phyloP scores from a whole-genome alignment of 2,113 vertebrate species.

The Carollia perspicillata region DNA sequence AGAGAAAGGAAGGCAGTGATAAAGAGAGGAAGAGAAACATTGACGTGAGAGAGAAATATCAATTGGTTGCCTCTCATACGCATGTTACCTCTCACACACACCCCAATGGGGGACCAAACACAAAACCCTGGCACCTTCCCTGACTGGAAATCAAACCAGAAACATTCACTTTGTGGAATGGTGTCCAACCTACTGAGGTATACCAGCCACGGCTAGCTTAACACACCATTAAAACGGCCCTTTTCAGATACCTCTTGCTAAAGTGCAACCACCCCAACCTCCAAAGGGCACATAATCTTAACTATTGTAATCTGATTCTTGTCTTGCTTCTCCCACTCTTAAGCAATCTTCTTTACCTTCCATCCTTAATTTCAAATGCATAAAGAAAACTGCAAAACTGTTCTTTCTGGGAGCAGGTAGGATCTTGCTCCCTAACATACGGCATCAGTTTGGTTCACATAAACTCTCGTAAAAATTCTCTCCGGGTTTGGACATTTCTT shows the following conservation, averaged over 20 bases:
- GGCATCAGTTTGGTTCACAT: neutral
- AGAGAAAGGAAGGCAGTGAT: too few relatives aligned
- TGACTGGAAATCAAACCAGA: too few relatives aligned
- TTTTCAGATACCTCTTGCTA: neutral
- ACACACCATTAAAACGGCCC: neutral
- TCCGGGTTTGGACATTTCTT: neutral
- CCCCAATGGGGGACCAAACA: too few relatives aligned
- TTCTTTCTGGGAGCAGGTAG: neutral
- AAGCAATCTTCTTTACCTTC: neutral
- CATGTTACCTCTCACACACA: too few relatives aligned
- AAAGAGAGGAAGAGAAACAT: too few relatives aligned
- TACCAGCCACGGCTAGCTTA: too few relatives aligned
- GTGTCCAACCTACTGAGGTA: too few relatives aligned
- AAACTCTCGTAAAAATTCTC: neutral
- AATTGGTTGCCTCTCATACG: too few relatives aligned
- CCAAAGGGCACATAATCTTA: neutral
- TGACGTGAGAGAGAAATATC: too few relatives aligned
- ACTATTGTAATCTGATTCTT: neutral
- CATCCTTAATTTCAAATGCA: neutral
- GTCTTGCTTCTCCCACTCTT: neutral
- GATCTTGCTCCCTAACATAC: neutral
- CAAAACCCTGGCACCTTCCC: too few relatives aligned
- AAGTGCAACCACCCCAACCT: neutral
- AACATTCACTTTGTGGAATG: too few relatives aligned
- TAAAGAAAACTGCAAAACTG: neutral